A percentile compares a stretch with the other conserved stretches of the same genome.
Evolutionary conservation across 2,113 vertebrate genomes (phyloP).

Genomic region (Rhagologus leucostigma): DNA sequence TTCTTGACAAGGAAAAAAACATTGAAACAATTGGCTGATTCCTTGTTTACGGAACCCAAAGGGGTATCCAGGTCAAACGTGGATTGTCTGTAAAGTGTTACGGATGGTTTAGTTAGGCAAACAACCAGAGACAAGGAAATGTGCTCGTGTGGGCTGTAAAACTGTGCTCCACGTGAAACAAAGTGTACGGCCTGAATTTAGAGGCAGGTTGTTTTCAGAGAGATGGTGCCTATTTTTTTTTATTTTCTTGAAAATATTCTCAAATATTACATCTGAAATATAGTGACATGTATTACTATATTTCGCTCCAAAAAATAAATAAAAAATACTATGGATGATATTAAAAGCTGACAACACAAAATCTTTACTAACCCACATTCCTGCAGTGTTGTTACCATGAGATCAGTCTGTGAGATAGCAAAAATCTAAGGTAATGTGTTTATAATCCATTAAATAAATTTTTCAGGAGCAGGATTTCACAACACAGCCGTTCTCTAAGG

Average conservation of each 20-base stretch:
- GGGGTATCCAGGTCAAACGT: neutral
- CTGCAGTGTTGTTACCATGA: neutral
- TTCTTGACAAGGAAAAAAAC: neutral
- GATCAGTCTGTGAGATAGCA: neutral
- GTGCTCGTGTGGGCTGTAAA: neutral
- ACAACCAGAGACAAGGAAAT: neutral
- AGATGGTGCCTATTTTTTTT: neutral
- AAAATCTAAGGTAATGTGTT: neutral
- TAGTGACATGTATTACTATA: neutral
- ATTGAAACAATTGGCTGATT: neutral
- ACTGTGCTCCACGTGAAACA: neutral
- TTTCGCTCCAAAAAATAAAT: neutral
- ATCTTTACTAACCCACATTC: neutral
- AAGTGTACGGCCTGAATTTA: neutral
- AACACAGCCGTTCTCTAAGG: no score
- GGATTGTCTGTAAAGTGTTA: neutral
- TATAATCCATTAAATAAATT: neutral
- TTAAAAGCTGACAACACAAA: neutral
- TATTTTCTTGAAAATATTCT: neutral
- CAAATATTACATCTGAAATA: neutral
- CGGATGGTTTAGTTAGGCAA: neutral
- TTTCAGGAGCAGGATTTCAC: neutral
- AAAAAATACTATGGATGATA: neutral
- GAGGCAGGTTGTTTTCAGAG: neutral
- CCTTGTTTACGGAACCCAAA: neutral